phyloP scores from a whole-genome alignment of 2,888 invertebrate species.

The Euplagia quadripunctaria region DNA sequence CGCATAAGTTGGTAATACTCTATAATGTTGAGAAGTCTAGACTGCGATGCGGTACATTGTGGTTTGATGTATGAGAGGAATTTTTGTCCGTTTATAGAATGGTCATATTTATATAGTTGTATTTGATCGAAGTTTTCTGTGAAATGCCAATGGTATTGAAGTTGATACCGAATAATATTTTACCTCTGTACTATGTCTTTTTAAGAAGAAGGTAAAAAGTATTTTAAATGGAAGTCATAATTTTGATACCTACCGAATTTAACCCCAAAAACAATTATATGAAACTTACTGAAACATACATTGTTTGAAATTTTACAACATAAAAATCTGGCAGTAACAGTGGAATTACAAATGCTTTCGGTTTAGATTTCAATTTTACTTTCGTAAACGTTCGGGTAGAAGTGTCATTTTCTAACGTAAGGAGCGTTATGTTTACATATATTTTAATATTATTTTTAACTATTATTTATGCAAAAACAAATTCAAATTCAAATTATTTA shows the following conservation, averaged over 20 bases:
- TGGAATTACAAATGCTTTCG: no score
- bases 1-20: conserved; percentile 19
- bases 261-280: not conserved
- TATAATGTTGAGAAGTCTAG: conserved; percentile 50
- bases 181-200: no score
- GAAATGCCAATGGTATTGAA: not conserved
- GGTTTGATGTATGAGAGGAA: conserved; percentile 45
- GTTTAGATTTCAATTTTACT: no score
- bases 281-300: no score
- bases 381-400: no score
- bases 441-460: no score
- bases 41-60: conserved; percentile 45
- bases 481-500: no score
- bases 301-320: no score
- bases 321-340: no score
- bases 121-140: not conserved
- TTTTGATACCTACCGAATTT: not conserved
- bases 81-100: conserved; percentile 41
- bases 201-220: not conserved
- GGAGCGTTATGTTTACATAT: no score
- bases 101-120: not conserved
- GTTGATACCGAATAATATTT: not conserved
- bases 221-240: not conserved
- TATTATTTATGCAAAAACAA: no score
- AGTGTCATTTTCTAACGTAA: no score